Evolutionary conservation across 1,140 invertebrate species (phyloP).

Genomic region (Drosophila repleta): DNA sequence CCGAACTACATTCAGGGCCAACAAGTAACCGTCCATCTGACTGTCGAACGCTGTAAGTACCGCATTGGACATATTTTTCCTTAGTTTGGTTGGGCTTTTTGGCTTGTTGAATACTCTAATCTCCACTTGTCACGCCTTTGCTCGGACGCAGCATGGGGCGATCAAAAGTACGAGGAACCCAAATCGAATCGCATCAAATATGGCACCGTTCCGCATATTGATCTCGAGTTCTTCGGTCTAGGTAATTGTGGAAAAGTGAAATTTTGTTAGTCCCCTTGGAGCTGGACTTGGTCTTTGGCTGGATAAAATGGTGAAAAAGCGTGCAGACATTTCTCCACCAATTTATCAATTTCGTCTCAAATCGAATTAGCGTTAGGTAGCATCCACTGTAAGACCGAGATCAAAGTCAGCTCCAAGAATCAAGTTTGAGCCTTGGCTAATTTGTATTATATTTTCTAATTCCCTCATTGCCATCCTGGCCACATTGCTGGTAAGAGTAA

Average conservation of each 20-base stretch:
- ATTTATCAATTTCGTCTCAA: no score
- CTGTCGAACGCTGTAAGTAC: slow-evolving; percentile 90
- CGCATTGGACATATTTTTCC: neutral
- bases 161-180: slow-evolving; percentile 71
- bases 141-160: slow-evolving; percentile 83
- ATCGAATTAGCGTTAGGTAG: no score
- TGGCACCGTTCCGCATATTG: slow-evolving; percentile 82
- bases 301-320: no score
- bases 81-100: neutral
- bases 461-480: neutral
- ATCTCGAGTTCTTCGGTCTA: slow-evolving; percentile 82
- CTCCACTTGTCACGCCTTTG: slow-evolving; percentile 7
- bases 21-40: slow-evolving; percentile 87
- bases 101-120: neutral
- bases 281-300: neutral
- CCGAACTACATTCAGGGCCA: slow-evolving; percentile 84
- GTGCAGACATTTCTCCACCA: no score
- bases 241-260: slow-evolving; percentile 59
- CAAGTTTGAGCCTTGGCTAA: neutral
- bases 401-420: slow-evolving; percentile 1
- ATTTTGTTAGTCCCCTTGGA: neutral
- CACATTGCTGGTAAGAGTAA: neutral
- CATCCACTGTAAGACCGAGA: neutral
- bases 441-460: neutral
- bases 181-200: slow-evolving; percentile 77